Base-by-base conservation (phyloP, 1,140 invertebrate species). In the Vollenhovia emeryi region DNA sequence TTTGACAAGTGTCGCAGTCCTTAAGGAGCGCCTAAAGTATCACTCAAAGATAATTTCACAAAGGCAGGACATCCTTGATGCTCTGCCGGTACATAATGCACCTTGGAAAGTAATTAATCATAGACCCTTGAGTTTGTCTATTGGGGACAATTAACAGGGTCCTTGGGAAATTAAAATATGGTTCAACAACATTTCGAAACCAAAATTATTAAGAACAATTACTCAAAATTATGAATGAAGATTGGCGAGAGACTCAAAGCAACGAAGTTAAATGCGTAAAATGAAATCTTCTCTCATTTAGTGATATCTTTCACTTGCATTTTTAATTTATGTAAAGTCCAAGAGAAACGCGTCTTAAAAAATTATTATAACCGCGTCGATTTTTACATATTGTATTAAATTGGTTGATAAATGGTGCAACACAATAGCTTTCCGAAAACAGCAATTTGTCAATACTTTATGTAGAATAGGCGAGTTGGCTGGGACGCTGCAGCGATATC, bases 31-130 rank as follows among this genome's bases (percentile, higher is more conserved):
- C 0, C 27, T 69, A n/a, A 85, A 80, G 62, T 48, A 36, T 30
- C 57, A 55, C 50, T 69, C 33, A 33, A 33, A 66, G 55, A 27
- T 86, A 82, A 88, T 69, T 86, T 57, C 36, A 55, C 55, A 64
- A 82, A 89, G 62, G 55, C n/a, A 62, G 15, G 7, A 69, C 57
- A 24, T 4, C 36, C 52, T 80, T 52, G 69, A 69, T 21, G 74
- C 60, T n/a, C n/a, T 48, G 40, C 60, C n/a, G 6, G 27, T 24
- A 76, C 21, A 21, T 50, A 71, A 18, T 21, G 55, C 74, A 69
- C 36, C 40, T 62, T 40, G 30, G 18, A 27, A 24, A 24, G 21
- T 88, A 89, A 89, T 89, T 89, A 79, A 89, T 89, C 76, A 82
- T 75, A 69, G 55, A 71, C 6, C 18, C 62, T 60, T 43, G 33